Conservation (phyloP, 2,113 vertebrate species). For the Tauraco erythrolophus region DNA sequence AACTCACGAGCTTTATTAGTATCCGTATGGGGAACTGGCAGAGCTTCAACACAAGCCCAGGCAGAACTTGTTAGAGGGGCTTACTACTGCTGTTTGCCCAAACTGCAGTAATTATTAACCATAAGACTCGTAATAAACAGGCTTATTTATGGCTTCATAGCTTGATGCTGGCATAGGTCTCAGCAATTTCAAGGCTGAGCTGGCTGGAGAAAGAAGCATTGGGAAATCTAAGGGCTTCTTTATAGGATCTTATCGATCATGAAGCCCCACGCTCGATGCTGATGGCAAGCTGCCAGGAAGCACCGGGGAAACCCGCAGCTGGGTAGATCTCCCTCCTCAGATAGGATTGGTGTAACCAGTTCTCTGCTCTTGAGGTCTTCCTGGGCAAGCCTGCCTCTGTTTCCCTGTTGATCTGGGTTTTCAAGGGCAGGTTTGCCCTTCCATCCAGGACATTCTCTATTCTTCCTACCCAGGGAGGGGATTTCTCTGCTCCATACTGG, state of each 20-base stretch:
- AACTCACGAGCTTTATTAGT: background rate
- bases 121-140: background rate
- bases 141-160: background rate
- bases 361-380: background rate
- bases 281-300: background rate
- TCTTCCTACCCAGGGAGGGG: background rate
- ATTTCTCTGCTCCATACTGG: background rate
- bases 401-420: background rate
- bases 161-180: background rate
- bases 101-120: slow-evolving; percentile 9
- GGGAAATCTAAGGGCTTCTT: background rate
- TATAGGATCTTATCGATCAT: background rate
- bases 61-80: background rate
- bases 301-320: background rate
- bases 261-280: background rate
- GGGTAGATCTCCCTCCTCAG: background rate
- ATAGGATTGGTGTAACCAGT: background rate
- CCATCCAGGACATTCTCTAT: background rate
- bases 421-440: background rate
- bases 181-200: slow-evolving; percentile 19
- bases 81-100: background rate
- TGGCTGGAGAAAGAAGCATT: background rate
- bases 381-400: background rate
- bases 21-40: background rate
- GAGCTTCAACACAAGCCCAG: background rate